Evolutionary conservation across 2,797 vertebrate species (phyloP).

Genomic region (Urocyon cinereoargenteus): DNA sequence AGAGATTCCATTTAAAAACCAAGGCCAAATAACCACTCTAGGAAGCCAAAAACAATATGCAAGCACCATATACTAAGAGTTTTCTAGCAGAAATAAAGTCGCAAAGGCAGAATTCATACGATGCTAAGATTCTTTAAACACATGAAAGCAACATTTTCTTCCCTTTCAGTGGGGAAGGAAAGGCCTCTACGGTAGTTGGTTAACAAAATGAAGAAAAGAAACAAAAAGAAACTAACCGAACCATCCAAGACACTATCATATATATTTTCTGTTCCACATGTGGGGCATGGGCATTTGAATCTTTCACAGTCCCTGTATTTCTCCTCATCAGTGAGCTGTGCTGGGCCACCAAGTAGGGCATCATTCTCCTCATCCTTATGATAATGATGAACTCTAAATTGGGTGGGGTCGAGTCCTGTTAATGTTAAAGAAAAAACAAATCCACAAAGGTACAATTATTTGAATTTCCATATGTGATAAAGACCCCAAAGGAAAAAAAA

Average conservation of each 20-base stretch:
- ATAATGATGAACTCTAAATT: constrained; percentile 94
- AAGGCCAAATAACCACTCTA: constrained; percentile 83
- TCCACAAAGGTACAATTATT: constrained; percentile 79
- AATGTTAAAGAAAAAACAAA: constrained; percentile 85
- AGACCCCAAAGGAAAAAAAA: constrained; percentile 80
- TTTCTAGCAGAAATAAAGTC: constrained; percentile 59
- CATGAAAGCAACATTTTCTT: constrained; percentile 19
- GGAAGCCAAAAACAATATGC: constrained; percentile 81
- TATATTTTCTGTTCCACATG: constrained; percentile 95
- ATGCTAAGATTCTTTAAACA: constrained; percentile 62
- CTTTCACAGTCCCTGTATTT: constrained; percentile 96
- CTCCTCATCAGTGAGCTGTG: constrained; percentile 97
- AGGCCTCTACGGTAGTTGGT: background rate
- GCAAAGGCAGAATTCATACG: constrained; percentile 50
- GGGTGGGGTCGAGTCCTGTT: constrained; percentile 95
- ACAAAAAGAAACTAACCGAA: constrained; percentile 91
- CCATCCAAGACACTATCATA: constrained; percentile 95
- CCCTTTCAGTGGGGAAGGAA: background rate
- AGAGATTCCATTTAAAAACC: constrained; percentile 75
- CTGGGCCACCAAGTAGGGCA: constrained; percentile 92
- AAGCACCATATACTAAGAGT: constrained; percentile 67
- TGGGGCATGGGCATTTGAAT: constrained; percentile 95
- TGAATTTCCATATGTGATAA: constrained; percentile 76
- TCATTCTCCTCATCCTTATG: constrained; percentile 96
- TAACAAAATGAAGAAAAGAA: constrained; percentile 67